phyloP scores from a whole-genome alignment of 2,888 invertebrate genomes.

The Tortricodes alternella region DNA sequence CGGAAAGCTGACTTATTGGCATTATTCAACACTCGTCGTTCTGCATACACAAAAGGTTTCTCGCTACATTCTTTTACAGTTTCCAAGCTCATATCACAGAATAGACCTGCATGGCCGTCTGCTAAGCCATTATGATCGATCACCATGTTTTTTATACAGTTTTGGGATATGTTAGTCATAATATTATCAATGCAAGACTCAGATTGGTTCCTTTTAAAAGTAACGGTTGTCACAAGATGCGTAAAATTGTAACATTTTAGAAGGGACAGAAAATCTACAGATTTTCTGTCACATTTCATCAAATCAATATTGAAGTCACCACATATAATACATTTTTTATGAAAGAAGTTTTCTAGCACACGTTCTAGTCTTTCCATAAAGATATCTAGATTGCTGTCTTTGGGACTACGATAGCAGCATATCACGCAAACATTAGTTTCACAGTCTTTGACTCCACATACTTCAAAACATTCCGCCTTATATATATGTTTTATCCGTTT shows the following conservation, averaged over 20 bases:
- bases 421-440: neutral
- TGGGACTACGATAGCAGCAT: neutral
- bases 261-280: too few relatives aligned
- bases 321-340: conserved; percentile 3
- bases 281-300: neutral
- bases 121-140: conserved; percentile 14
- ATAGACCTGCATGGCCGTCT: conserved; percentile 18
- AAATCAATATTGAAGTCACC: too few relatives aligned
- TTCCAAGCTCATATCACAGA: neutral
- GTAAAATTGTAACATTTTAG: neutral
- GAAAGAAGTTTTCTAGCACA: neutral
- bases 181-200: conserved; percentile 20
- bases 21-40: too few relatives aligned
- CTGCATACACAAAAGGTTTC: too few relatives aligned
- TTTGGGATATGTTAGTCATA: conserved; percentile 5
- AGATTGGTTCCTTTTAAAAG: neutral
- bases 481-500: too few relatives aligned
- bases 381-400: too few relatives aligned
- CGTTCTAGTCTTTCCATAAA: neutral
- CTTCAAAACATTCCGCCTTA: too few relatives aligned
- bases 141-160: neutral
- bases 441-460: neutral
- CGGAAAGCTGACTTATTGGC: too few relatives aligned
- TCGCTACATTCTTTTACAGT: neutral
- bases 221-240: neutral